Percentiles rank a stretch among this genome's conserved stretches.
phyloP scores from a whole-genome alignment of 2,113 vertebrate species.

The Thomomys bottae region DNA sequence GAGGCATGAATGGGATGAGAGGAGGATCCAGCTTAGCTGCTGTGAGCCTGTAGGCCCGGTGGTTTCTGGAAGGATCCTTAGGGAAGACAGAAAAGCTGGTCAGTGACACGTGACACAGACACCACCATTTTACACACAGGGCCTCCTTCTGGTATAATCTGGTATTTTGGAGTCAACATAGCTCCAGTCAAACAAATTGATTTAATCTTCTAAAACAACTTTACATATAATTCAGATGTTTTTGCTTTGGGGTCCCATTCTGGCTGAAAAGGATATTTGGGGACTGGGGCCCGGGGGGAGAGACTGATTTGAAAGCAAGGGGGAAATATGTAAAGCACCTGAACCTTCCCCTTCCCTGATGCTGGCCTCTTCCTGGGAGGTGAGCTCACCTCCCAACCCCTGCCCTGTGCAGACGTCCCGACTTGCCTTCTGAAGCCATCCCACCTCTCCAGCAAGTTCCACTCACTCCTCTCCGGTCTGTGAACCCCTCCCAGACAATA shows the following conservation, averaged over 20 bases:
- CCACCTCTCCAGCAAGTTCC: slow-evolving; percentile 11
- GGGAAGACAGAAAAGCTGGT: slow-evolving; percentile 71
- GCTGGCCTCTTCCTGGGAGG: not conserved
- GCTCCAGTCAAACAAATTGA: not conserved
- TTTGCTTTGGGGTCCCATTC: slow-evolving; percentile 20
- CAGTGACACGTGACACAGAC: not conserved
- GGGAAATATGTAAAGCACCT: not conserved
- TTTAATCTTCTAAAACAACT: slow-evolving; percentile 37
- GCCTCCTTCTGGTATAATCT: not conserved
- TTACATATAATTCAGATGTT: not conserved
- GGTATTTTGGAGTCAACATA: slow-evolving; percentile 49
- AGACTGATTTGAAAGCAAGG: not conserved
- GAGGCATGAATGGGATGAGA: slow-evolving; percentile 98
- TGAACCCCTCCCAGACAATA: slow-evolving; percentile 58
- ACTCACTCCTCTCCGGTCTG: slow-evolving; percentile 12
- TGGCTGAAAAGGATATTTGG: not conserved
- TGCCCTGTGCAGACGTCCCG: not conserved
- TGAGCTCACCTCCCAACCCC: not conserved
- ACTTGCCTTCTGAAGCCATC: slow-evolving; percentile 27
- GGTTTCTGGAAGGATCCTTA: slow-evolving; percentile 98
- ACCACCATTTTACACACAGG: slow-evolving; percentile 50
- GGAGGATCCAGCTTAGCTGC: slow-evolving; percentile 96
- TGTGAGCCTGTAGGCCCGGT: slow-evolving; percentile 95
- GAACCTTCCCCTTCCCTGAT: not conserved
- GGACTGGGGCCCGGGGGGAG: not conserved